Percentiles rank a stretch among this genome's conserved stretches.
phyloP scores from a whole-genome alignment of 2,113 vertebrate genomes.

The Pedionomus torquatus region DNA sequence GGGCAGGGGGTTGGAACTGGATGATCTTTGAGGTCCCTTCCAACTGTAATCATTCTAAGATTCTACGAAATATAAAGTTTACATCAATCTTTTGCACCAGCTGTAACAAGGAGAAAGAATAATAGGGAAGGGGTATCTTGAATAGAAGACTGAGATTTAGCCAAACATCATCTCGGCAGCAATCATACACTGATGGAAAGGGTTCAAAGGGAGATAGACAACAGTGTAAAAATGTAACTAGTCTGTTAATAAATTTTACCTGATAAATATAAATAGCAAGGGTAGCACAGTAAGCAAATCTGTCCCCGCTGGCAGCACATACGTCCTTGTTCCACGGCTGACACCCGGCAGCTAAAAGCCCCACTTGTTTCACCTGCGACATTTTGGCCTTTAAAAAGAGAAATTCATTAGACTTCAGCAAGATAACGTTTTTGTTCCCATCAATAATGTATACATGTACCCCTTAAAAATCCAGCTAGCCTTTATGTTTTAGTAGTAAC shows the following conservation, averaged over 20 bases:
- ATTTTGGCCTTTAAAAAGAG: slow-evolving; percentile 81
- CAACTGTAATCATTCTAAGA: too few relatives aligned
- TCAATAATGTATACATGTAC: not conserved
- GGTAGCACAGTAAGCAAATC: slow-evolving; percentile 97
- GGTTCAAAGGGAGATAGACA: not conserved
- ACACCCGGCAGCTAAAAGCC: slow-evolving; percentile 92
- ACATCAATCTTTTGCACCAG: not conserved
- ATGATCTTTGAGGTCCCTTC: too few relatives aligned
- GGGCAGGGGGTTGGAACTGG: too few relatives aligned
- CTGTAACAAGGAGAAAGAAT: not conserved
- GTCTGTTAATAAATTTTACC: slow-evolving; percentile 74
- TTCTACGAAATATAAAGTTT: not conserved
- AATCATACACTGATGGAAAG: not conserved
- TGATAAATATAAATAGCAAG: slow-evolving; percentile 96
- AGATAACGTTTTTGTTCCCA: not conserved
- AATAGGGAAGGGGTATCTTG: not conserved
- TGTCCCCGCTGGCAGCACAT: slow-evolving; percentile 91
- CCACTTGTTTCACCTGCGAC: slow-evolving; percentile 96
- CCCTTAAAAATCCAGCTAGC: not conserved
- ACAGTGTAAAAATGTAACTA: not conserved
- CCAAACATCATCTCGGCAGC: not conserved
- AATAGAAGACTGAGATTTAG: not conserved
- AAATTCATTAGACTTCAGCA: not conserved
- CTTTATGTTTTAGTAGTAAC: not conserved
- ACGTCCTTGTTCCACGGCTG: slow-evolving; percentile 99